Conservation (phyloP, 2,888 invertebrate genomes). For the Oligia strigilis region DNA sequence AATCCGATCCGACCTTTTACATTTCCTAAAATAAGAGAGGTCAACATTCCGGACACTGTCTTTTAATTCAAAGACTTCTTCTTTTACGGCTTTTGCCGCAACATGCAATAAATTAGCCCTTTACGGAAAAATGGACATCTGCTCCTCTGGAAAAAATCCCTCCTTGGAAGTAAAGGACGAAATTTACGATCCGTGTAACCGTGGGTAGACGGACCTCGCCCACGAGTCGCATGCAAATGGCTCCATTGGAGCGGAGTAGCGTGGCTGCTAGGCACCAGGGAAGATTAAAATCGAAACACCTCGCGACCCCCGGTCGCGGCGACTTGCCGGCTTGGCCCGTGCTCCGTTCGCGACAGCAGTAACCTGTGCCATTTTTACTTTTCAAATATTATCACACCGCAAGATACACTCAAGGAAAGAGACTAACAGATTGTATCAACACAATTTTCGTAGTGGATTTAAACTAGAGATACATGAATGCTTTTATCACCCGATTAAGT, state of each 20-base stretch:
- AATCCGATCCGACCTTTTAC: conserved; percentile 47
- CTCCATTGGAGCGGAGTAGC: conserved; percentile 84
- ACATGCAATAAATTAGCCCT: conserved; percentile 88
- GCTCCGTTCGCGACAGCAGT: conserved; percentile 18
- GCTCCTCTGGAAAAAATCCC: conserved; percentile 85
- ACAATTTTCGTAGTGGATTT: neutral
- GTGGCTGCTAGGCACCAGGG: conserved; percentile 76
- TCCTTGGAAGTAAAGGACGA: conserved; percentile 88
- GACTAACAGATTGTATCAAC: neutral
- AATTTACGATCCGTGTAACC: conserved; percentile 89
- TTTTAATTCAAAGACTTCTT: conserved; percentile 84
- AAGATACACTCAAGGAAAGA: neutral
- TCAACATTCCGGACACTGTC: conserved; percentile 79
- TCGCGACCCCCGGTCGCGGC: conserved; percentile 70
- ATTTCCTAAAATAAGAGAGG: conserved; percentile 72
- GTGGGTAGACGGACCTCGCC: conserved; percentile 87
- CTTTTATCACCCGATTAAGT: conserved; percentile 28
- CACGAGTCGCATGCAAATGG: conserved; percentile 89
- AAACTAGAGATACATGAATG: conserved; percentile 8
- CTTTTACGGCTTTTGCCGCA: conserved; percentile 83
- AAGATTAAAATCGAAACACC: conserved; percentile 84
- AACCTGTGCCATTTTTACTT: conserved; percentile 22
- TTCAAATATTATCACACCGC: conserved; percentile 1
- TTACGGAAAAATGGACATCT: conserved; percentile 88
- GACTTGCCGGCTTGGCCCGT: conserved; percentile 6